Base-by-base conservation (phyloP, 2,888 invertebrate species). In the Axea sp. region DNA sequence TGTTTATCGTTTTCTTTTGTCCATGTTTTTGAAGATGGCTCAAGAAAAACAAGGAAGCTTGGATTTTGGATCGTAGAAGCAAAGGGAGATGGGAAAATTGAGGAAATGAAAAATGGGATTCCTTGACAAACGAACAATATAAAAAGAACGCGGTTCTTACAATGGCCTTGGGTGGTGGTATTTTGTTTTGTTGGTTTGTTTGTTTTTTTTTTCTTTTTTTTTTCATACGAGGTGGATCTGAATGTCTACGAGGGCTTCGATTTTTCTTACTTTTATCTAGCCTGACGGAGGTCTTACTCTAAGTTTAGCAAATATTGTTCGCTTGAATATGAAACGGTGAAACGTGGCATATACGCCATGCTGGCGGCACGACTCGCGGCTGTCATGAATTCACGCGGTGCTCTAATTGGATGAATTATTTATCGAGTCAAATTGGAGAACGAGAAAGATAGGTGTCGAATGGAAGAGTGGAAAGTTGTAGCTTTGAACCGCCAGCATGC, bases 231-330 rank as follows among this genome's bases (percentile, higher is more conserved):
- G 79, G 78, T 83, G 75, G 78, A 81, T 81, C 81, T 79, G 71
- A 75, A 73, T 69, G 62, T 81, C 82, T 84, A 84, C 80, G 78
- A 81, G 81, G 83, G 71, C 73, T 83, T 81, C 80, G 78, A 74
- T 76, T 78, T 77, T 33, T 72, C 73, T 79, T 77, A 75, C 72
- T 79, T 76, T 82, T 81, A 80, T 82, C 83, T 85, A 84, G 81
- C 77, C 72, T 78, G 81, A 80, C 82, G 79, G 78, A 84, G 82
- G 81, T 80, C 83, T 84, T 85, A 84, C 77, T 83, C 83, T 86
- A 84, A 83, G 79, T 79, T 85, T 84, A 83, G 80, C 82, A 81
- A 73, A 79, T 83, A 83, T 78, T 81, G 78, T 81, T 83, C 79
- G 75, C 73, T 79, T 75, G 77, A 78, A 82, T 82, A 82, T 79